phyloP scores from a whole-genome alignment of 2,888 invertebrate genomes.

The Drosophila imparisetae region DNA sequence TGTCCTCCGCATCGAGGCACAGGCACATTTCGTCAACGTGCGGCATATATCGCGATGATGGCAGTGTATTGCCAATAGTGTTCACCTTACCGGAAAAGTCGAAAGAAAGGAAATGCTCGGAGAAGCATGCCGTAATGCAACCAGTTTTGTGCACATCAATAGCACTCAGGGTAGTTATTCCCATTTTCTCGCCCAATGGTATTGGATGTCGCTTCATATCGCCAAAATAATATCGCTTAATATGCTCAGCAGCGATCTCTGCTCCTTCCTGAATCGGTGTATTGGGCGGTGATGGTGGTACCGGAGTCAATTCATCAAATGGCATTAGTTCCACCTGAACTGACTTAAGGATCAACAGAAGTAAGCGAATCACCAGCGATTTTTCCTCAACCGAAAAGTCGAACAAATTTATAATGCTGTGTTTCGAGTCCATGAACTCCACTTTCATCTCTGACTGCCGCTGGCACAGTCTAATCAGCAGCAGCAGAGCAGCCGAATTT shows the following conservation, averaged over 20 bases:
- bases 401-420: constrained; percentile 36
- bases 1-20: constrained; percentile 46
- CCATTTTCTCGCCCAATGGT: constrained; percentile 27
- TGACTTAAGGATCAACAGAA: constrained; percentile 46
- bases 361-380: constrained; percentile 36
- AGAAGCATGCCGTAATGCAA: constrained; percentile 37
- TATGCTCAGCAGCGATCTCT: neutral
- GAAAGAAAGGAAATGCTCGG: no score
- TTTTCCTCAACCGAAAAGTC: constrained; percentile 1
- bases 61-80: neutral
- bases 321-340: neutral
- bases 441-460: constrained; percentile 18
- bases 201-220: constrained; percentile 30
- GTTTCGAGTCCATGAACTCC: constrained; percentile 5
- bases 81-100: neutral
- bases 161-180: constrained; percentile 26
- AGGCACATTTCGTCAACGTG: constrained; percentile 57
- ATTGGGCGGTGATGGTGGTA: no score
- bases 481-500: constrained; percentile 21
- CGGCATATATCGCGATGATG: constrained; percentile 33
- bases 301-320: neutral
- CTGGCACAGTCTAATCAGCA: constrained; percentile 13
- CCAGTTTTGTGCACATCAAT: constrained; percentile 33
- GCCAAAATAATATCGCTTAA: constrained; percentile 37
- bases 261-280: neutral